A percentile compares a stretch with the other conserved stretches of the same genome.
phyloP scores from a whole-genome alignment of 1,140 invertebrate species.

The Apis laboriosa region DNA sequence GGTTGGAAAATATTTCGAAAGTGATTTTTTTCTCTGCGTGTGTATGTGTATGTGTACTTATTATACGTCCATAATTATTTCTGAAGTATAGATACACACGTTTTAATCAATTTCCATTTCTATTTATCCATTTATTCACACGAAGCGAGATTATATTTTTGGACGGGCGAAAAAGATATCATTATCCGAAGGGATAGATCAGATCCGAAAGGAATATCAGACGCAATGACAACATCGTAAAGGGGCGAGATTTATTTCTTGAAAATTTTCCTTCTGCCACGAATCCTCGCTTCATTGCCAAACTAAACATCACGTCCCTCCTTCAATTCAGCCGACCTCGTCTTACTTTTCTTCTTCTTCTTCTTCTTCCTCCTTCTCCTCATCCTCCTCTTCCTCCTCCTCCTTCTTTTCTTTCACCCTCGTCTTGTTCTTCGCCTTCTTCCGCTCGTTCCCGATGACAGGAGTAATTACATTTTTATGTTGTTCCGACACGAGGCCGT shows the following conservation, averaged over 20 bases:
- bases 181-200: background rate
- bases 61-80: too few species aligned
- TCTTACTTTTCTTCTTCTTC: background rate
- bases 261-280: constrained; percentile 28
- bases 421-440: constrained; percentile 9
- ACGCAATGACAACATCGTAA: constrained; percentile 43
- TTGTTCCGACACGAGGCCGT: constrained; percentile 64
- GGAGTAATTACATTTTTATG: constrained; percentile 72
- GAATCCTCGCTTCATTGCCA: constrained; percentile 54
- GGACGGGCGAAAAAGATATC: background rate
- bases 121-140: background rate
- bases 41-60: too few species aligned
- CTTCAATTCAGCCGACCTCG: constrained; percentile 50
- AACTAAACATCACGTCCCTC: constrained; percentile 63
- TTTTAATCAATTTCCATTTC: background rate
- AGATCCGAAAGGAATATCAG: constrained; percentile 23
- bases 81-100: background rate
- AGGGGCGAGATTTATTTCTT: constrained; percentile 45
- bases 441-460: constrained; percentile 65
- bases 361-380: background rate
- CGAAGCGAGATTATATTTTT: background rate
- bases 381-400: background rate
- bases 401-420: background rate
- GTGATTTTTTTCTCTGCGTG: too few species aligned
- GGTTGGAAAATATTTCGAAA: too few species aligned